Evolutionary conservation across 2,888 invertebrate species (phyloP).

Genomic region (Holacanthella duospinosa): DNA sequence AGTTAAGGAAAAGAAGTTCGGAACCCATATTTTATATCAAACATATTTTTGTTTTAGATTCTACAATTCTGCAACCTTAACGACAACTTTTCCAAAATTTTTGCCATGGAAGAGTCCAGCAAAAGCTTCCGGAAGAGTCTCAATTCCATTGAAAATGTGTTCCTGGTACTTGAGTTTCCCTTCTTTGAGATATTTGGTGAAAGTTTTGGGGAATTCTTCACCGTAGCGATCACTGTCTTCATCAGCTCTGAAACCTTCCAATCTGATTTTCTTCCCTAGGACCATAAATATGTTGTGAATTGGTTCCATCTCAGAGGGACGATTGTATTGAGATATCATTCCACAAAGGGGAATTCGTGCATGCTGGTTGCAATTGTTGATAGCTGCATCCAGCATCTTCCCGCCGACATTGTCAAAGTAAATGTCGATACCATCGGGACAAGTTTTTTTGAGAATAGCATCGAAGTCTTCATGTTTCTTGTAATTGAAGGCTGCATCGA

Average conservation of each 20-base stretch:
- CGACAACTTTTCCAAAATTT: constrained; percentile 14
- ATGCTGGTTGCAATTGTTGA: constrained; percentile 8
- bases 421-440: constrained; percentile 16
- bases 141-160: constrained; percentile 8
- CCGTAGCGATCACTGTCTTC: constrained; percentile 6
- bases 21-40: too few relatives aligned
- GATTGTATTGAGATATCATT: constrained; percentile 16
- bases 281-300: not conserved
- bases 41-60: too few relatives aligned
- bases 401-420: constrained; percentile 17
- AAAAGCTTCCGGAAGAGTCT: constrained; percentile 10
- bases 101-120: constrained; percentile 13
- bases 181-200: constrained; percentile 6
- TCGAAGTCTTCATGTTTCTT: constrained; percentile 12
- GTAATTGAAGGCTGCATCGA: constrained; percentile 17
- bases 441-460: constrained; percentile 10
- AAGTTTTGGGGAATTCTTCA: not conserved
- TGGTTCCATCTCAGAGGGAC: constrained; percentile 4
- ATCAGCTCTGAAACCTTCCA: constrained; percentile 9
- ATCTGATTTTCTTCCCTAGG: constrained; percentile 8
- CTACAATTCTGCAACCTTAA: constrained; percentile 10
- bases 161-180: constrained; percentile 14
- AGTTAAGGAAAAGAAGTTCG: too few relatives aligned
- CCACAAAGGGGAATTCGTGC: constrained; percentile 13
- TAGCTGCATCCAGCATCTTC: constrained; percentile 13